These are phyloP conservation scores for Microcebus murinus DNA, from an alignment of 2,113 vertebrate genomes.

Conservation along the genomic window DNA sequence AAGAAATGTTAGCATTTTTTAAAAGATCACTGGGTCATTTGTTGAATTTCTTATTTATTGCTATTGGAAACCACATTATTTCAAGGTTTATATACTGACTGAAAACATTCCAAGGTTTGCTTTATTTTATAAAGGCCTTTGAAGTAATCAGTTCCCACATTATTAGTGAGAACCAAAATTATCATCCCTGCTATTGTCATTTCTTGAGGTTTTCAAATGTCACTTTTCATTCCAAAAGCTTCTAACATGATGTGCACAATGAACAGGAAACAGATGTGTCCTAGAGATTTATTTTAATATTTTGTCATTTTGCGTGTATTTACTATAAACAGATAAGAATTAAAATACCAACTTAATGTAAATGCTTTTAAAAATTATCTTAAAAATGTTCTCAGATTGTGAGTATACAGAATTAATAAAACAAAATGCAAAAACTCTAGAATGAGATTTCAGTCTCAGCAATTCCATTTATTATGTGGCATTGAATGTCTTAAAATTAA, in stretches of 20 bases:
- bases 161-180: background rate
- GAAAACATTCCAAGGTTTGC: background rate
- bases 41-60: background rate
- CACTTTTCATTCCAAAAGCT: constrained; percentile 56
- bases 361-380: constrained; percentile 1
- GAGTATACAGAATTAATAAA: background rate
- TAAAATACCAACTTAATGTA: background rate
- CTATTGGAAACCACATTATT: background rate
- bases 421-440: background rate
- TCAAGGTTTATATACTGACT: background rate
- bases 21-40: background rate
- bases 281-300: constrained; percentile 52
- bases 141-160: constrained; percentile 35
- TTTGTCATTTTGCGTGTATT: constrained; percentile 61
- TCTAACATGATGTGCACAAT: constrained; percentile 37
- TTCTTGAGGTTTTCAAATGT: constrained; percentile 39
- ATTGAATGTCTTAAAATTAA: background rate
- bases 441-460: background rate
- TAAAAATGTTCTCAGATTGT: background rate
- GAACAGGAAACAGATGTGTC: constrained; percentile 56
- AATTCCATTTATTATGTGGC: background rate
- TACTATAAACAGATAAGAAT: constrained; percentile 40
- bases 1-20: background rate
- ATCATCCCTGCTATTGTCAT: constrained; percentile 40
- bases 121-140: constrained; percentile 15